Evolutionary conservation across 2,797 vertebrate species (phyloP), one percentile per base, ranked within the genome.

Genomic region (Centropyge bicolor): DNA sequence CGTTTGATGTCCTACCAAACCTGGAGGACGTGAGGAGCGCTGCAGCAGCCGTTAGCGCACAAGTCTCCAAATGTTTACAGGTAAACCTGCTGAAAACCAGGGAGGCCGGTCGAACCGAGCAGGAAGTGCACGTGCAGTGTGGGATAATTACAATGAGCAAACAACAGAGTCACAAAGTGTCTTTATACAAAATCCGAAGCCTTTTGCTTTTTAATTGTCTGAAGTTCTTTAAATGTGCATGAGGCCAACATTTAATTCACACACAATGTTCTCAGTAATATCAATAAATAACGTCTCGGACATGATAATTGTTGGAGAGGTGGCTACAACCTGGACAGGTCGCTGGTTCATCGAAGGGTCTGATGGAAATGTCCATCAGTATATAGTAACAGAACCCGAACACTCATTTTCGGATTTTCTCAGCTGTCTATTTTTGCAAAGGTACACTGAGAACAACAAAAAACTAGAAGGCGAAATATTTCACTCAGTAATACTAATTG

Each of bases 141-240:
- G 20, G 19, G 81, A 73, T 89, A 78, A 90, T 87, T 74, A 48
- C 71, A 76, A 48, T 31, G 36, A 57, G 52, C 40, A 64, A 60
- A 75, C 65, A 51, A 1, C 51, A 59, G 46, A 85, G 22, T 36
- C 59, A 55, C 36, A 77, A 60, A 35, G 11, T 38, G 35, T 22
- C 40, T 49, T 10, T 2, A 17, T 6, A 35, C 27, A 36, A n/a
- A 36, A 40, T 64, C 24, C 52, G 59, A 48, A 4, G 54, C 66
- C 20, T 63, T 48, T 35, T 14, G 7, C 4, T 12, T 17, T 19
- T 17, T 7, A 56, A 13, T 24, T 3, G 13, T 52, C 24, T 10
- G 14, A 57, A 62, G 17, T 31, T 3, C 49, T 45, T 31, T 24
- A 70, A 31, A 38, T 12, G 46, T 20, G 57, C 38, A 43, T 12